Conservation (phyloP, 2,113 vertebrate genomes). For the Balaeniceps rex region DNA sequence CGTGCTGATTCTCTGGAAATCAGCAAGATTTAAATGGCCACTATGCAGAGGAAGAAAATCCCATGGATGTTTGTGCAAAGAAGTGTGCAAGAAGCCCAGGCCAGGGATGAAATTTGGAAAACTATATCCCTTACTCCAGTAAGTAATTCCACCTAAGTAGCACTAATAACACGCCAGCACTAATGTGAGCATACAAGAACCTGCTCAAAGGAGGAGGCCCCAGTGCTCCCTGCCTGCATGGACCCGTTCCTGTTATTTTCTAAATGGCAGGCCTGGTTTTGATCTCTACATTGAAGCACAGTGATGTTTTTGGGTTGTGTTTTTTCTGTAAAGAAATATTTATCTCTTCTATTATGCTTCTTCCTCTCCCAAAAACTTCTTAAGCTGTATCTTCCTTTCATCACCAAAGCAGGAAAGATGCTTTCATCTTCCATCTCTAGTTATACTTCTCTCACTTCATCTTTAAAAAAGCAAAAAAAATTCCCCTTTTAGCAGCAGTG, state of each 20-base stretch:
- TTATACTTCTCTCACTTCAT: background rate
- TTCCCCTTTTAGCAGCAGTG: background rate
- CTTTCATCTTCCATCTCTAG: background rate
- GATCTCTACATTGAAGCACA: background rate
- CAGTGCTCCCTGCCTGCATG: background rate
- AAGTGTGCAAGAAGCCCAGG: background rate
- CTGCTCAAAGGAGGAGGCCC: background rate
- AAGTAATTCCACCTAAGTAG: background rate
- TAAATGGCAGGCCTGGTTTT: background rate
- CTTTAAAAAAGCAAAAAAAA: background rate
- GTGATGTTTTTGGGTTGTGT: background rate
- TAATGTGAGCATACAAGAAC: background rate
- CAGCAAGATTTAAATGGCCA: background rate
- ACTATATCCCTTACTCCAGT: background rate
- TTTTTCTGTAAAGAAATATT: background rate
- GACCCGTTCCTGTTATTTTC: background rate
- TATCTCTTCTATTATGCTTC: background rate
- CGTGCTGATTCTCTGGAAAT: background rate
- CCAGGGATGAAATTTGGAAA: background rate
- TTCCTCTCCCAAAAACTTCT: conserved; percentile 2
- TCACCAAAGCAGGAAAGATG: background rate
- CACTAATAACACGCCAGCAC: background rate
- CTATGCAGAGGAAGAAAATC: background rate
- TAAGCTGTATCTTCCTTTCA: background rate
- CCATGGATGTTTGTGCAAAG: background rate